Evolutionary conservation across 2,888 invertebrate genomes (phyloP).

Genomic region (Drosophila robusta): DNA sequence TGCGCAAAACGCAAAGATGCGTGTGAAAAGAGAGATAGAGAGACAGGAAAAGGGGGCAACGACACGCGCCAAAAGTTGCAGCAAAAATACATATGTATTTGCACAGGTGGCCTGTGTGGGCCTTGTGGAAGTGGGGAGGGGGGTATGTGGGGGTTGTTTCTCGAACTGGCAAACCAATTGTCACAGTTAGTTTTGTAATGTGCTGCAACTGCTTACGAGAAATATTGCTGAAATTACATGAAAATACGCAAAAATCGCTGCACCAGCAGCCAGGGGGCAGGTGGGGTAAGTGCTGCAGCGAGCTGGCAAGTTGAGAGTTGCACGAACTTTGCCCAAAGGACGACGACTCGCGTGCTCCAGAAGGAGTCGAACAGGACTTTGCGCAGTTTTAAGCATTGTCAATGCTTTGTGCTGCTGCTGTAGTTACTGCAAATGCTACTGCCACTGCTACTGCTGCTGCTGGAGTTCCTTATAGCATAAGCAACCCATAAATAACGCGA

Average conservation of each 20-base stretch:
- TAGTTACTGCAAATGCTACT: conserved; percentile 33
- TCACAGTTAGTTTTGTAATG: conserved; percentile 21
- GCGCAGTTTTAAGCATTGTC: conserved; percentile 43
- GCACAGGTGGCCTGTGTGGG: neutral
- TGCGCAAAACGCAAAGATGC: conserved; percentile 41
- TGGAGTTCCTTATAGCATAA: conserved; percentile 75
- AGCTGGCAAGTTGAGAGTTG: conserved; percentile 39
- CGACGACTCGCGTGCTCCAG: conserved; percentile 43
- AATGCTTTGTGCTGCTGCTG: conserved; percentile 38
- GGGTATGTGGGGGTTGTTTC: neutral
- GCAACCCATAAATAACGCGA: conserved; percentile 77
- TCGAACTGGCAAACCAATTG: conserved; percentile 39
- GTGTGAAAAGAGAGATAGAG: conserved; percentile 33
- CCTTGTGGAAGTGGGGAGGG: no score
- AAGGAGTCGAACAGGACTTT: conserved; percentile 24
- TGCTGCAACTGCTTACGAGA: conserved; percentile 48
- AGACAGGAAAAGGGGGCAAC: neutral
- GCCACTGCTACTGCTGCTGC: conserved; percentile 36
- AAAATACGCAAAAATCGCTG: conserved; percentile 58
- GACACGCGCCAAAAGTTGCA: conserved; percentile 8
- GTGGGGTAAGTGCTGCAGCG: neutral
- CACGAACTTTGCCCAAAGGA: conserved; percentile 60
- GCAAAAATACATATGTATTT: conserved; percentile 17
- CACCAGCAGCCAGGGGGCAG: conserved; percentile 6
- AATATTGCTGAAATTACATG: conserved; percentile 55